These are phyloP conservation scores for Epizoanthus illoricatus DNA, from an alignment of 92 coral and sea anemone genomes.

Conservation along the genomic window DNA sequence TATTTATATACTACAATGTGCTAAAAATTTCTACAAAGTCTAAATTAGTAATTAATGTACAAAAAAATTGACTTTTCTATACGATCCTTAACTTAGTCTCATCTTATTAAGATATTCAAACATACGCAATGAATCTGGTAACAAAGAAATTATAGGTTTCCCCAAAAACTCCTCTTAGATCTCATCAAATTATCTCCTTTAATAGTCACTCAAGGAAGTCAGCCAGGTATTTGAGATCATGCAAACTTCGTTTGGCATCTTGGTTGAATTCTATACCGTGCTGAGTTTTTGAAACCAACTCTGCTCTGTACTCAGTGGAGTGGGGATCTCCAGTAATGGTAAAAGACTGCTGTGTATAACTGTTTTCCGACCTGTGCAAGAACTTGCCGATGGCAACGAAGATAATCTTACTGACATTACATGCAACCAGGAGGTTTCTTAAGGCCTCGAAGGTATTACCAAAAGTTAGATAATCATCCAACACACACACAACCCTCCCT, in stretches of 20 bases:
- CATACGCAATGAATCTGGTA: too few relatives aligned
- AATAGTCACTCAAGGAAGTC: slow-evolving; percentile 2
- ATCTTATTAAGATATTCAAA: too few relatives aligned
- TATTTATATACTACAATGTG: too few relatives aligned
- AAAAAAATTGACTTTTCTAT: too few relatives aligned
- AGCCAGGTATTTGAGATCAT: slow-evolving; percentile 37
- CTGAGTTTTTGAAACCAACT: neutral
- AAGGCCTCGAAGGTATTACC: slow-evolving; percentile 47
- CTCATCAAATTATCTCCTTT: too few relatives aligned
- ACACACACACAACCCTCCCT: slow-evolving; percentile 54
- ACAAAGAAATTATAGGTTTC: too few relatives aligned
- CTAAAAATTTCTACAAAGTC: too few relatives aligned
- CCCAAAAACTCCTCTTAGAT: too few relatives aligned
- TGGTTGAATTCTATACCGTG: neutral
- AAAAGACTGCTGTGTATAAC: slow-evolving; percentile 6
- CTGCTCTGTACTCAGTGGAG: slow-evolving; percentile 19
- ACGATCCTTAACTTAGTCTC: too few relatives aligned
- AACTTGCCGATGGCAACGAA: slow-evolving; percentile 61
- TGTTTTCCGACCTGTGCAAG: neutral
- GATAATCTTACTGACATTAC: slow-evolving; percentile 42
- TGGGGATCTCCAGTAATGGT: slow-evolving; percentile 34
- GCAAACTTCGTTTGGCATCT: slow-evolving; percentile 41
- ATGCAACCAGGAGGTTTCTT: slow-evolving; percentile 42
- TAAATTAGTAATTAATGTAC: too few relatives aligned
- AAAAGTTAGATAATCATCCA: slow-evolving; percentile 44